A percentile compares a stretch with the other conserved stretches of the same genome.
phyloP scores from a whole-genome alignment of 2,888 invertebrate species.

The Pammene fasciana region DNA sequence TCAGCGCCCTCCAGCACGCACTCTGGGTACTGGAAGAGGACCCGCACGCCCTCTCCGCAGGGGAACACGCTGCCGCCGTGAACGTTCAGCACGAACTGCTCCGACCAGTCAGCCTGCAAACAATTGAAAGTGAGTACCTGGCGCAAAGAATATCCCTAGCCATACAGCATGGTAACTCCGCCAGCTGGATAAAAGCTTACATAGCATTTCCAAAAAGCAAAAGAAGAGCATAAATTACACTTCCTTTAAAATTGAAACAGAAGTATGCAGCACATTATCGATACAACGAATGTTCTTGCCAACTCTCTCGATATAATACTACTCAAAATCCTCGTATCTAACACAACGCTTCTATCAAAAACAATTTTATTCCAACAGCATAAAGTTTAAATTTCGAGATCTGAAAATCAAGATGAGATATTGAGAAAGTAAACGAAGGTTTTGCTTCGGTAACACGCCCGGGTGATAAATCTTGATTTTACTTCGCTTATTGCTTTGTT shows the following conservation, averaged over 20 bases:
- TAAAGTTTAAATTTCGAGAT: not conserved
- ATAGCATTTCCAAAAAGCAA: not conserved
- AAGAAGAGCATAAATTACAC: slow-evolving; percentile 1
- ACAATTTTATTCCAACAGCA: not conserved
- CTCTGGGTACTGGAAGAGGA: slow-evolving; percentile 92
- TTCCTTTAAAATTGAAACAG: slow-evolving; percentile 15
- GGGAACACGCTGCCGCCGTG: slow-evolving; percentile 92
- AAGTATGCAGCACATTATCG: not conserved
- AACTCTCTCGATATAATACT: not conserved
- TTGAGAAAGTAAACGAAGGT: slow-evolving; percentile 1
- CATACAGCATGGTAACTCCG: no score
- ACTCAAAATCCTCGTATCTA: not conserved
- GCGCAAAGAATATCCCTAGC: no score
- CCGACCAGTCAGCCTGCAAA: slow-evolving; percentile 91
- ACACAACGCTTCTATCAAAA: not conserved
- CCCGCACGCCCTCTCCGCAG: slow-evolving; percentile 90
- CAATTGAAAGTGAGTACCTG: no score
- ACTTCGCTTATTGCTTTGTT: slow-evolving; percentile 14
- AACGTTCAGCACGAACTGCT: slow-evolving; percentile 92
- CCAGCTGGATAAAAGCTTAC: not conserved
- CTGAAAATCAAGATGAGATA: not conserved
- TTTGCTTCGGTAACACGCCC: slow-evolving; percentile 4
- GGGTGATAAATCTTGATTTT: slow-evolving; percentile 19
- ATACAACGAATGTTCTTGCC: not conserved
- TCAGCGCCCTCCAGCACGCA: slow-evolving; percentile 91